phyloP scores from a whole-genome alignment of 1,140 invertebrate genomes.

The Polypedilum vanderplanki region DNA sequence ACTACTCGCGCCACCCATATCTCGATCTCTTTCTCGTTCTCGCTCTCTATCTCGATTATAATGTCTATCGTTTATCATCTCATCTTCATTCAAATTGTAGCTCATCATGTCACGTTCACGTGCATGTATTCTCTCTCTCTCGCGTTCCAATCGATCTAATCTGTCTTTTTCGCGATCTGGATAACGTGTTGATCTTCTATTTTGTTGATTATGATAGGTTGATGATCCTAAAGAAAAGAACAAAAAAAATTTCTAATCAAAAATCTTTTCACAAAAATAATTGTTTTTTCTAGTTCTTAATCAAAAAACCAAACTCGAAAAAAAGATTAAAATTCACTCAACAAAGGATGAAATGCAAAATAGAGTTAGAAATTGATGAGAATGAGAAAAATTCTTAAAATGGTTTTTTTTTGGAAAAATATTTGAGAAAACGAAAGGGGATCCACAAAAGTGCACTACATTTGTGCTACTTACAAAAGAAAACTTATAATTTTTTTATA shows the following conservation, averaged over 20 bases:
- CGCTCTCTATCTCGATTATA: slow-evolving; percentile 36
- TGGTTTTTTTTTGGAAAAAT: neutral
- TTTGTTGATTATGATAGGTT: neutral
- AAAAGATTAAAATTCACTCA: neutral
- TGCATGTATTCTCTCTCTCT: slow-evolving; percentile 39
- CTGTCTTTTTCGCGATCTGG: slow-evolving; percentile 29
- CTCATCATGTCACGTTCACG: slow-evolving; percentile 42
- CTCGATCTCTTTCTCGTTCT: slow-evolving; percentile 37
- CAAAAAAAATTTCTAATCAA: slow-evolving; percentile 13
- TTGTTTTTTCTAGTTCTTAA: neutral
- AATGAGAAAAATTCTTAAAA: too few species aligned
- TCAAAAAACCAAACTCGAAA: neutral
- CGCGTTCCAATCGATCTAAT: slow-evolving; percentile 31
- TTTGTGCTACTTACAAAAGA: neutral
- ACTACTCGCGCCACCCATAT: slow-evolving; percentile 34
- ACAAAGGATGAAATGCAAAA: too few species aligned
- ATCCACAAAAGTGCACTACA: neutral
- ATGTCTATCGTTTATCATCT: slow-evolving; percentile 38
- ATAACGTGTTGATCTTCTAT: slow-evolving; percentile 20
- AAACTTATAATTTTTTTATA: slow-evolving; percentile 3
- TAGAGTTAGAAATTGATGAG: neutral
- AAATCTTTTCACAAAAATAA: neutral
- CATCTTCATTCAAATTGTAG: slow-evolving; percentile 43
- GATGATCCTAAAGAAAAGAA: slow-evolving; percentile 24
- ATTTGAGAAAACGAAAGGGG: neutral